Base-by-base conservation (phyloP, 1,140 invertebrate species). In the Nasonia longicornis region DNA sequence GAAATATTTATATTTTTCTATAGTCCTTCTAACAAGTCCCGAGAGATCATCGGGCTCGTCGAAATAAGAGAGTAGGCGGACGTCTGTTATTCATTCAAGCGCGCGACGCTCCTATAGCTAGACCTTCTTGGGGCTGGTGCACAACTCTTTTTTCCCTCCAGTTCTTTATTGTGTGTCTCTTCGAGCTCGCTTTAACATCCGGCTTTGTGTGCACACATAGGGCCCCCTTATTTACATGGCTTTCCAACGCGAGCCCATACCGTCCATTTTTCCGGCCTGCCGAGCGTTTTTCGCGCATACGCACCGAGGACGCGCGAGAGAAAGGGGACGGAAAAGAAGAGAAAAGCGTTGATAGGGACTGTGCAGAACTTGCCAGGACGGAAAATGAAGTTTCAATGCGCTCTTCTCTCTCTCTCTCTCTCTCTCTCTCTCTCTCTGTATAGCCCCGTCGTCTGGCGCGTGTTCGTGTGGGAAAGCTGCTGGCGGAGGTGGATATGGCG, bases 1-100 rank as follows among this genome's bases (percentile, higher is more conserved):
- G 86, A 88, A 89, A 89, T 89, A 89, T 89, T 89, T 88, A 89
- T 89, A 89, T 87, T 87, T 88, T 88, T 79, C 72, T 83, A 26
- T 26, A 80, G 26, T 26, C 2, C n/a, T 86, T 79, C 70, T 79
- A 26, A 26, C 77, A 48, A 66, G n/a, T 52, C 77, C 42, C 64
- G 26, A 29, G 64, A 26, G 26, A 67, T 26, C 73, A 67, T 26
- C 73, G 80, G 84, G 69, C 64, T 67, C 70, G 84, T 88, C 16
- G 20, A 58, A 58, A 58, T 3, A 58, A 16, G 20, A 16, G 52
- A 58, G 52, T 69, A 8, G 66, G 66, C 26, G 66, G 66, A 29
- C 66, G 31, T 69, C 31, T 88, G 88, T 89, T 88, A 88, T 85
- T 88, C 86, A 89, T 89, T 88, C 88, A 88, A 87, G 86, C 83